Evolutionary conservation across 2,888 invertebrate genomes (phyloP), one percentile per base, ranked within the genome.

Genomic region (Dermolepida albohirtum): DNA sequence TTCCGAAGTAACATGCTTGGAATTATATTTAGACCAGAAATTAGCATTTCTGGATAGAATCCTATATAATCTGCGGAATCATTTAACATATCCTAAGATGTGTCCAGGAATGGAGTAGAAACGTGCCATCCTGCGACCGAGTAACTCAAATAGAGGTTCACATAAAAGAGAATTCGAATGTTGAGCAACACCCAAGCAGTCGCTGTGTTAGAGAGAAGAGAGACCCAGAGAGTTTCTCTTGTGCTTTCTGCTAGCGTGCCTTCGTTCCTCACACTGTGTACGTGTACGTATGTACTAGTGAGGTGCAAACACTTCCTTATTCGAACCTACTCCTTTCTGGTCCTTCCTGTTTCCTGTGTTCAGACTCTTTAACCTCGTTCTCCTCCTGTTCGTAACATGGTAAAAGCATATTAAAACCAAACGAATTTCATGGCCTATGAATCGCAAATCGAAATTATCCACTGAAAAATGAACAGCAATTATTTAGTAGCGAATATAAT

Each of bases 221-320:
- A 49, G 34, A 62, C 29, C 34, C 29, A 44, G 44, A 29, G 59
- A 59, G 59, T 59, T 59, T 59, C 59, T 59, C 59, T 59, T 59
- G 59, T 59, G 59, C 59, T 29, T 44, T 59, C 59, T 44, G 59
- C 44, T 59, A 12, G 59, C 47, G 47, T 47, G 47, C 59, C 27
- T 47, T 34, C 34, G 14, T 34, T 34, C 34, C 34, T 2, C 34
- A 34, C 6, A 34, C 34, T 10, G 34, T 34, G 59, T 62, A 29
- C 27, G 44, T n/a, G 47, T 62, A 43, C 47, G 59, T 62, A 62
- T 62, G 59, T 62, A 77, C 77, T 77, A 76, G 75, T 78, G 74
- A 76, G 76, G 76, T 79, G 79, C 79, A 81, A 80, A 80, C 79
- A 80, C 79, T 80, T 80, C 80, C 80, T 80, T 80, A 79, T 80